Evolutionary conservation across 1,140 invertebrate species (phyloP), one percentile per base, ranked within the genome.

Genomic region (Drosophila tropicalis): DNA sequence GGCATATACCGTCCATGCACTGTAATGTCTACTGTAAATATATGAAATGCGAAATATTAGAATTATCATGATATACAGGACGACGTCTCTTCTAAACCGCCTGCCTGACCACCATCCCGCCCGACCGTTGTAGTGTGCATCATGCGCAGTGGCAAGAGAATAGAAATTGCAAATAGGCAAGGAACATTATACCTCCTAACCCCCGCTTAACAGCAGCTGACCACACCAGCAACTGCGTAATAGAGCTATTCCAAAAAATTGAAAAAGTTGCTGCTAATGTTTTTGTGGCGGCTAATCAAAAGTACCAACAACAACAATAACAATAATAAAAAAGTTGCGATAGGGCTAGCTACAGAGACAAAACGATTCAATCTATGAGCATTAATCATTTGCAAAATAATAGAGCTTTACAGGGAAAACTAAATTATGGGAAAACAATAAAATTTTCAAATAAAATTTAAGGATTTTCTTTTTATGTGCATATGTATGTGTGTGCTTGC

Each of bases 1-100:
- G 95, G 92, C 87, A 97, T 94, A 92, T 97, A 98, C 76, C 94
- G 93, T 74, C 96, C 93, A 41, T 92, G 91, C 32, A 94, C 81
- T 81, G 76, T 32, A 60, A 39, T 66, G 5, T 81, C 85, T 34
- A 68, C 85, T 89, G 25, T 0, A 7, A 15, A 34, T 4, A 60
- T n/a, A 63, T 5, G 19, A n/a, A 39, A 44, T 40, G 39, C 13
- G 2, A 62, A 32, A 19, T 15, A 44, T 62, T 65, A 68, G n/a
- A 62, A 22, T 19, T 51, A 10, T 10, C 47, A 17, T 25, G 39
- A 32, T 17, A 62, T 39, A 13, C 36, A 39, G 7, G 36, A 22
- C 5, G 36, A 22, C 5, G 17, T 29, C 29, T 29, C 29, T 5
- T 29, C 29, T 6, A 6, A 29, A 41, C 22, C 58, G 61, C 34